Evolutionary conservation across 2,797 vertebrate genomes (phyloP).

Genomic region (Etheostoma perlongum): DNA sequence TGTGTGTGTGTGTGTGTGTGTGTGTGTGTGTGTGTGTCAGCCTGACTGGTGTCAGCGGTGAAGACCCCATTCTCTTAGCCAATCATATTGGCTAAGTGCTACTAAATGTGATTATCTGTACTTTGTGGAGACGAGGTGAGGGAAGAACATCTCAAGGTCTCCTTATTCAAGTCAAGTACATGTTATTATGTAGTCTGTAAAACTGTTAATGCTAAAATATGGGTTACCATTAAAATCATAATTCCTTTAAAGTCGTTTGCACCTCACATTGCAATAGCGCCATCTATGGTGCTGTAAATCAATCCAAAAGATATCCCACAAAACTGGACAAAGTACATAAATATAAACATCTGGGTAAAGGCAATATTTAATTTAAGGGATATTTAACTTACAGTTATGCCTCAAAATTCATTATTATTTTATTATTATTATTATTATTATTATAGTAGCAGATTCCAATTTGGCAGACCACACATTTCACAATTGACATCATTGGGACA

Average conservation of each 20-base stretch:
- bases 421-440: too few relatives aligned
- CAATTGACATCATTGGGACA: neutral
- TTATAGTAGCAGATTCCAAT: neutral
- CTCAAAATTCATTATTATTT: neutral
- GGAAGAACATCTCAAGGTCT: constrained; percentile 43
- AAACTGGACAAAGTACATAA: neutral
- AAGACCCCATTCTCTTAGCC: constrained; percentile 43
- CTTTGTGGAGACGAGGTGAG: constrained; percentile 39
- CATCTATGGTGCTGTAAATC: neutral
- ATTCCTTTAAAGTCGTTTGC: neutral
- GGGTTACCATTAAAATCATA: neutral
- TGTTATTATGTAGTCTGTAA: neutral
- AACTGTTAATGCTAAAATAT: neutral
- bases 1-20: constrained; percentile 13
- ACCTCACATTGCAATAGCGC: neutral
- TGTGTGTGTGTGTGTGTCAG: neutral
- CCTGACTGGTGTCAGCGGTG: constrained; percentile 18
- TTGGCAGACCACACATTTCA: neutral
- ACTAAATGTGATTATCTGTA: constrained; percentile 56
- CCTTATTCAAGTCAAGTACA: neutral
- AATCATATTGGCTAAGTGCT: constrained; percentile 53
- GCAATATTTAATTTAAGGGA: too few relatives aligned
- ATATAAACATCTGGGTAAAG: neutral
- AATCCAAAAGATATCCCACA: neutral
- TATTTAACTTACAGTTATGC: neutral